Evolutionary conservation across 2,113 vertebrate genomes (phyloP).

Genomic region (Pitta sordida): DNA sequence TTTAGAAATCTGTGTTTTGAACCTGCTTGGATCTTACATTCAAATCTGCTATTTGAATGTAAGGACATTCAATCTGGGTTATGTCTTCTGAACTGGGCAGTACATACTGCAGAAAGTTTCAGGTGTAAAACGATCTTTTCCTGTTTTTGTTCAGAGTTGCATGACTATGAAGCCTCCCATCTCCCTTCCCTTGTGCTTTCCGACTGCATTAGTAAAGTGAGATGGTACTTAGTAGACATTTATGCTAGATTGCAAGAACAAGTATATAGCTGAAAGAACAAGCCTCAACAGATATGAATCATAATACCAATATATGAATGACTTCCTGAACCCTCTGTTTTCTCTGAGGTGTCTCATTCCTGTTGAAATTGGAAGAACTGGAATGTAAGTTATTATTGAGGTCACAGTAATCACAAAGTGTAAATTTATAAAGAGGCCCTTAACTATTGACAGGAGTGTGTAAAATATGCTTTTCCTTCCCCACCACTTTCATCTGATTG

Average conservation of each 20-base stretch:
- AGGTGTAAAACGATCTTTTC: background rate
- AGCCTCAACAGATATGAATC: slow-evolving; percentile 2
- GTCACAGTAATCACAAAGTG: background rate
- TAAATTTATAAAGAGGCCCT: slow-evolving; percentile 1
- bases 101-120: background rate
- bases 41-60: background rate
- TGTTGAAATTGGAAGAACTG: background rate
- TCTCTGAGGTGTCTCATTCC: background rate
- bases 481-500: background rate
- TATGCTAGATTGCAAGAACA: background rate
- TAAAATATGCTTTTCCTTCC: background rate
- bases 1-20: background rate
- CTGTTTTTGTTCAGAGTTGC: background rate
- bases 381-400: background rate
- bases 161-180: background rate
- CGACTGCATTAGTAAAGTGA: background rate
- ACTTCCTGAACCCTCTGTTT: background rate
- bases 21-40: too few relatives aligned
- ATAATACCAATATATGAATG: slow-evolving; percentile 7
- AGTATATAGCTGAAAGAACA: background rate
- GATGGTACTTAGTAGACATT: background rate
- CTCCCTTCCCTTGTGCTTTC: background rate
- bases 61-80: background rate
- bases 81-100: background rate
- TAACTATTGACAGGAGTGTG: background rate